phyloP scores from a whole-genome alignment of 2,888 invertebrate species.

The Eilema depressum region DNA sequence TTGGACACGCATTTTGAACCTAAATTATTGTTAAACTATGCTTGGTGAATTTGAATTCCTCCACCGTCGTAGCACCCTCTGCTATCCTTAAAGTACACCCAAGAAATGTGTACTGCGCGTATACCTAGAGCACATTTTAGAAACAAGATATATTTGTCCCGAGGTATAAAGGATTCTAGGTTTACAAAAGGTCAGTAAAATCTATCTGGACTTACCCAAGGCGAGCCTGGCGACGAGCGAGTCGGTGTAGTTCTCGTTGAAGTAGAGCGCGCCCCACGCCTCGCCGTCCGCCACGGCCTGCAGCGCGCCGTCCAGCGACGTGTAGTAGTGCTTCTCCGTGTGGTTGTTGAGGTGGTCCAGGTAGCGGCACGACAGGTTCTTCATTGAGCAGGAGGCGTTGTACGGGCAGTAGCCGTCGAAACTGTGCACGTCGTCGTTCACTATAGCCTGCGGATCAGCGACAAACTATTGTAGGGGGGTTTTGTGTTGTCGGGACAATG shows the following conservation, averaged over 20 bases:
- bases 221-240: slow-evolving; percentile 94
- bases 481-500: too few relatives aligned
- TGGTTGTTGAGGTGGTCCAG: slow-evolving; percentile 91
- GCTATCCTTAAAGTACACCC: too few relatives aligned
- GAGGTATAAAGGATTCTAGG: too few relatives aligned
- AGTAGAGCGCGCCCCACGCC: slow-evolving; percentile 96
- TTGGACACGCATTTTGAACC: too few relatives aligned
- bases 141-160: too few relatives aligned
- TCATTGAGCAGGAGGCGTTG: slow-evolving; percentile 89
- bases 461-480: too few relatives aligned
- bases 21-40: too few relatives aligned
- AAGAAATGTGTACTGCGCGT: too few relatives aligned
- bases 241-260: slow-evolving; percentile 96
- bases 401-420: slow-evolving; percentile 83
- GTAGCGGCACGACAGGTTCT: slow-evolving; percentile 93
- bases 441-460: slow-evolving; percentile 71
- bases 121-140: too few relatives aligned
- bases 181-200: too few relatives aligned
- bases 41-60: too few relatives aligned
- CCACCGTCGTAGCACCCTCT: too few relatives aligned
- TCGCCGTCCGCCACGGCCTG: slow-evolving; percentile 91
- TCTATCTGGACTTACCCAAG: slow-evolving; percentile 67
- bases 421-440: slow-evolving; percentile 79
- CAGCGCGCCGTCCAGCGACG: slow-evolving; percentile 89
- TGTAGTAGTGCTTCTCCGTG: slow-evolving; percentile 90